Evolutionary conservation across 2,113 vertebrate genomes (phyloP), one percentile per base, ranked within the genome.

Genomic region (Pseudonaja textilis): DNA sequence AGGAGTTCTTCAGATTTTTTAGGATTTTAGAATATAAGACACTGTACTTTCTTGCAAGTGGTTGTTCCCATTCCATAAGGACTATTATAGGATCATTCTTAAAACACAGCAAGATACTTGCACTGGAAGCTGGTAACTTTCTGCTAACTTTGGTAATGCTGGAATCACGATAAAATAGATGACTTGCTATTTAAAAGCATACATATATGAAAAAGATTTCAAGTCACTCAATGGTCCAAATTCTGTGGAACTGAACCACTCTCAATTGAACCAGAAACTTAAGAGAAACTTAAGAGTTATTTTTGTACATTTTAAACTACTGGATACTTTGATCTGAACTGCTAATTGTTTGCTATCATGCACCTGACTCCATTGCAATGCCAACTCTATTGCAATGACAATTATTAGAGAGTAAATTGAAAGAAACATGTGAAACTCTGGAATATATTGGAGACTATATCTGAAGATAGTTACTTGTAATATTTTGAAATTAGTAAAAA

Each of bases 331-430:
- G 26, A 12, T 50, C 4, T 18, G 86, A 85, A 45, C 5, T 1
- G 59, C 85, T 92, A 93, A 92, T n/a, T 0, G 55, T 59, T 92
- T 91, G 92, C 90, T 81, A 81, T 22, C 25, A 74, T 92, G 14
- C 55, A 89, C 92, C 10, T 95, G 91, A 94, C 54, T 81, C 91
- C 0, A 87, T 50, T 54, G 3, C 52, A n/a, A 64, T 69, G 29
- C 12, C 52, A 88, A 52, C 52, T 94, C 47, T 85, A 69, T 50
- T 50, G 47, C 47, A 50, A 50, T 50, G 54, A 26, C 3, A 55
- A 54, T 88, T 34, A 54, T 16, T 39, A 64, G 23, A 16, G 22
- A 96, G 25, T 34, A 87, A 93, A 6, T 50, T 85, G 23, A 91
- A 91, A 52, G 47, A 39, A 20, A 16, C 14, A 29, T 6, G 18